Conservation (phyloP, 2,797 vertebrate genomes). For the Centropyge bicolor region DNA sequence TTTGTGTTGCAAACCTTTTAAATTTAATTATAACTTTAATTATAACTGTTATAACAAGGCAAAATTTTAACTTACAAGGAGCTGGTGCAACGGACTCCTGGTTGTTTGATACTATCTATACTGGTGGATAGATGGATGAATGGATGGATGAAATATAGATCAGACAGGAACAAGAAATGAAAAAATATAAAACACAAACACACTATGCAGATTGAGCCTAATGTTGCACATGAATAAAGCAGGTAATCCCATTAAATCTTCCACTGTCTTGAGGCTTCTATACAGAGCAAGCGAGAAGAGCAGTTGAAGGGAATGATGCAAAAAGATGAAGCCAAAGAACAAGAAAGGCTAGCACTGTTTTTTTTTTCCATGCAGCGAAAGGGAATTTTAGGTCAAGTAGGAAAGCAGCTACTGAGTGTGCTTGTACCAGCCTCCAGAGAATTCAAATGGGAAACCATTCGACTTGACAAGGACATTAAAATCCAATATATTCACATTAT, state of each 20-base stretch:
- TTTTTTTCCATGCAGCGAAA: slow-evolving; percentile 27
- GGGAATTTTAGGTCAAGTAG: slow-evolving; percentile 63
- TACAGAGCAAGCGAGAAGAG: slow-evolving; percentile 6
- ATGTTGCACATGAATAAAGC: slow-evolving; percentile 22
- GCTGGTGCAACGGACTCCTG: neutral
- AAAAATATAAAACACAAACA: neutral
- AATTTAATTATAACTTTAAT: too few species aligned
- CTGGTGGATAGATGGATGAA: neutral
- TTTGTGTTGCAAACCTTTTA: too few species aligned
- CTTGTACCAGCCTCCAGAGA: slow-evolving; percentile 53
- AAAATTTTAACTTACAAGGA: neutral
- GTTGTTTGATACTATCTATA: slow-evolving; percentile 1
- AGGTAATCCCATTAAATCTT: slow-evolving; percentile 35
- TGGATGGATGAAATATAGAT: neutral
- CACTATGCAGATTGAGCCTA: slow-evolving; percentile 3
- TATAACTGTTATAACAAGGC: too few species aligned
- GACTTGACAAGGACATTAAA: slow-evolving; percentile 81
- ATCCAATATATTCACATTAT: slow-evolving; percentile 78
- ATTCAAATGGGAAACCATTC: slow-evolving; percentile 71
- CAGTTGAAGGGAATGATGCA: slow-evolving; percentile 47
- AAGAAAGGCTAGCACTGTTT: slow-evolving; percentile 18
- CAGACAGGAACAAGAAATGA: neutral
- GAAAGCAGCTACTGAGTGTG: slow-evolving; percentile 49
- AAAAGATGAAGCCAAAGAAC: slow-evolving; percentile 42
- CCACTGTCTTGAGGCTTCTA: slow-evolving; percentile 19